A percentile compares a stretch with the other conserved stretches of the same genome.
phyloP scores from a whole-genome alignment of 2,113 vertebrate genomes.

The Labeo catla region DNA sequence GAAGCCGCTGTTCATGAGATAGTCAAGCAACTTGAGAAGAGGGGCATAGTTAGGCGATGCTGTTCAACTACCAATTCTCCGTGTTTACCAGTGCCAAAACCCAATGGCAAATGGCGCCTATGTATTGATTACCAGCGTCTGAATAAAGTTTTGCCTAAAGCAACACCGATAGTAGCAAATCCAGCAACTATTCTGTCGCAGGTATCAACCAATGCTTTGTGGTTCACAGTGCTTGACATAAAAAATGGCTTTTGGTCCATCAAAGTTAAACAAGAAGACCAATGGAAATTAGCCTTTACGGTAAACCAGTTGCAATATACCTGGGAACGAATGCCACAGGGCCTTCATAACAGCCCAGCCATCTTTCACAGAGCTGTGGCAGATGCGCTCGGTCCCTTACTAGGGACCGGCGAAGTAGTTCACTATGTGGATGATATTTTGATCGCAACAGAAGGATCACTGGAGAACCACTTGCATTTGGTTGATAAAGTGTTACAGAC shows the following conservation, averaged over 20 bases:
- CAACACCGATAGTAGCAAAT: not conserved
- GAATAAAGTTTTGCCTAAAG: not conserved
- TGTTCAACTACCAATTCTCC: no score
- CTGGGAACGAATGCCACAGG: not conserved
- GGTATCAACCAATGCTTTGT: not conserved
- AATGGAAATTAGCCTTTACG: constrained; percentile 24
- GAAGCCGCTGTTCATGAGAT: not conserved
- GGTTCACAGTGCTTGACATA: constrained; percentile 24
- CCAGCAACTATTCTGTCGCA: not conserved
- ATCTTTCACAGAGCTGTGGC: not conserved
- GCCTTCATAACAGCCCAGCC: not conserved
- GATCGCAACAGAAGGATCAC: not conserved
- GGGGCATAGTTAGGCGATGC: no score
- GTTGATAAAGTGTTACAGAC: not conserved
- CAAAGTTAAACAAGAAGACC: not conserved
- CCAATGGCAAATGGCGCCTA: no score
- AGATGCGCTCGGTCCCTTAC: not conserved
- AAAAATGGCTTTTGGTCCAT: constrained; percentile 26
- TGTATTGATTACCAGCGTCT: not conserved
- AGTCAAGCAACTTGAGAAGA: no score
- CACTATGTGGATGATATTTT: constrained; percentile 25
- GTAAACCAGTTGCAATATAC: constrained; percentile 18
- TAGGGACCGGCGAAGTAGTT: not conserved
- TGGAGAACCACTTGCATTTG: not conserved
- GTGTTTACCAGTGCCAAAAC: no score